phyloP scores from a whole-genome alignment of 2,797 vertebrate species.

The Danio jaintianensis region DNA sequence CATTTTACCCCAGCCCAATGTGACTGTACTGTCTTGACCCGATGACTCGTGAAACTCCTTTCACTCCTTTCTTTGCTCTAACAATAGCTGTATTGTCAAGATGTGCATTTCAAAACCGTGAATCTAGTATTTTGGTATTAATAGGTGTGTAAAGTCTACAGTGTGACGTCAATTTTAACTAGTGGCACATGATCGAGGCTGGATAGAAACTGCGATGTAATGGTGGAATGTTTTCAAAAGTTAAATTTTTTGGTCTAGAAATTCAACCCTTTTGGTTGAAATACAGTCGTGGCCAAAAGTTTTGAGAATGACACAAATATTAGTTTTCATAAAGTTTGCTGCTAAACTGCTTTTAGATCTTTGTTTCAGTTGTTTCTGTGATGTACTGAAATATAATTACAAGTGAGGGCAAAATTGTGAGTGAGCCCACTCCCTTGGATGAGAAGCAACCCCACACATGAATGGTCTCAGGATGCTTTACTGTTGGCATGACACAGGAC shows the following conservation, averaged over 20 bases:
- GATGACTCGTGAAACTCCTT: background rate
- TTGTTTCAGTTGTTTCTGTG: too few species aligned
- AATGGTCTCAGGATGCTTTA: too few species aligned
- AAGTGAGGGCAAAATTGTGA: too few species aligned
- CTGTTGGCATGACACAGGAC: too few species aligned
- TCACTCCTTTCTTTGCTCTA: background rate
- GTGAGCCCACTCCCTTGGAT: too few species aligned
- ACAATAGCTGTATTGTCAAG: background rate
- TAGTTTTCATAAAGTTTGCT: too few species aligned
- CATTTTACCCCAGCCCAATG: background rate
- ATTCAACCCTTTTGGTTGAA: background rate
- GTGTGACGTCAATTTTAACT: background rate
- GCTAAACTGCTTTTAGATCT: too few species aligned
- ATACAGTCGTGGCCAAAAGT: too few species aligned
- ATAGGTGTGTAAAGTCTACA: background rate
- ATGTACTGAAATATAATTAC: too few species aligned
- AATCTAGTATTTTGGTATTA: slow-evolving; percentile 2
- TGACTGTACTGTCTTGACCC: background rate
- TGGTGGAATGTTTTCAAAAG: background rate
- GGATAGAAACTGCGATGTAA: slow-evolving; percentile 24
- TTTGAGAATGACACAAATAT: too few species aligned
- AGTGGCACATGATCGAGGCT: background rate
- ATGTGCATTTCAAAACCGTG: background rate
- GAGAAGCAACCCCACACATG: too few species aligned
- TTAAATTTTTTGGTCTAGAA: background rate